Conservation (phyloP, 64 coral and sea anemone genomes). For the Pachyseris speciosa region DNA sequence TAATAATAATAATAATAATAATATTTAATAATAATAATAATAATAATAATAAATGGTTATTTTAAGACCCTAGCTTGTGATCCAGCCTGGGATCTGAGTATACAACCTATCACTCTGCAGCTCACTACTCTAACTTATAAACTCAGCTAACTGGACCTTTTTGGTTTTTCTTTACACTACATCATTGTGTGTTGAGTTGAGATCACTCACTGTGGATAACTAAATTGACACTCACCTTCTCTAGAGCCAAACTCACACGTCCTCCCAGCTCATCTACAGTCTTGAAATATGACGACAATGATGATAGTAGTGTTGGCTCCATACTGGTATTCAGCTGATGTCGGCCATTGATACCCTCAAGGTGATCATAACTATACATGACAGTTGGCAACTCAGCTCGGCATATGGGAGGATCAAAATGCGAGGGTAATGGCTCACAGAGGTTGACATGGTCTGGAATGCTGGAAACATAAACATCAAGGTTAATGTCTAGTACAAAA, state of each 20-base stretch:
- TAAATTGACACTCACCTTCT: slow-evolving; percentile 57
- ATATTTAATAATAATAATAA: no score
- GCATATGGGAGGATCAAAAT: slow-evolving; percentile 62
- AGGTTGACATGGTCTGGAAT: slow-evolving; percentile 78
- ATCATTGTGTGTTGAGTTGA: background rate
- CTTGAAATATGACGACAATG: slow-evolving; percentile 55
- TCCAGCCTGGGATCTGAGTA: no score
- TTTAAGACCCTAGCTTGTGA: no score
- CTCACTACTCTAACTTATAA: no score
- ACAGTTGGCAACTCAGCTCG: slow-evolving; percentile 37
- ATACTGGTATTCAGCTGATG: slow-evolving; percentile 53
- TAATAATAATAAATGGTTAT: no score
- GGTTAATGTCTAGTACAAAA: no score
- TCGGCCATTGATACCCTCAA: slow-evolving; percentile 61
- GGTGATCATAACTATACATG: slow-evolving; percentile 81
- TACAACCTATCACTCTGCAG: no score
- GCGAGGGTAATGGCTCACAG: background rate
- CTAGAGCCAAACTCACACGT: slow-evolving; percentile 58
- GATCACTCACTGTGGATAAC: no score
- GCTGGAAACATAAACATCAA: slow-evolving; percentile 34
- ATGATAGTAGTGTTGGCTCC: slow-evolving; percentile 49
- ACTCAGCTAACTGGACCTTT: no score
- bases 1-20: no score
- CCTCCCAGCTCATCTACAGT: slow-evolving; percentile 78
- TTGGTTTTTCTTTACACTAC: background rate